A percentile compares a stretch with the other conserved stretches of the same genome.
These are phyloP conservation scores for Malurus leucopterus DNA, from an alignment of 2,797 vertebrate species.

Conservation along the genomic window DNA sequence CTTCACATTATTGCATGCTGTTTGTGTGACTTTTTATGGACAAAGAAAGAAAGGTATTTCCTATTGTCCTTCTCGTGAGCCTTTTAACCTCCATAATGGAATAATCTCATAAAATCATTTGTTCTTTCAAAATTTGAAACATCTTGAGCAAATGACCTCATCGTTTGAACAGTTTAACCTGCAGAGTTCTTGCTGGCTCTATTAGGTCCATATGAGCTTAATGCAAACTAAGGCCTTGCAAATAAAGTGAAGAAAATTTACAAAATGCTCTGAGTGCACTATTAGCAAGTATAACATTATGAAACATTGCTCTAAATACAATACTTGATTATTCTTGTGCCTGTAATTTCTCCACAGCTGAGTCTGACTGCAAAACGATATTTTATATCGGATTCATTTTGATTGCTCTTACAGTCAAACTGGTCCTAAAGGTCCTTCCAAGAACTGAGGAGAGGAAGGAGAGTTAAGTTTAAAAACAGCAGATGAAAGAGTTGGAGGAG, in stretches of 20 bases:
- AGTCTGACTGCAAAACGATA: neutral
- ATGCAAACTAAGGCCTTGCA: neutral
- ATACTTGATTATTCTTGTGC: neutral
- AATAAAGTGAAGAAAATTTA: neutral
- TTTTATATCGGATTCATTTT: neutral
- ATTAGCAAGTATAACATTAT: neutral
- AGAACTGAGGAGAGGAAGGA: neutral
- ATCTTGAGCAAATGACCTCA: slow-evolving; percentile 16
- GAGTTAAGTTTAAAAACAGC: neutral
- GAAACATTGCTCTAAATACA: slow-evolving; percentile 1
- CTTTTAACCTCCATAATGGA: neutral
- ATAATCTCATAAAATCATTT: neutral
- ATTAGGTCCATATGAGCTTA: neutral
- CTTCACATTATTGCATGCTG: neutral
- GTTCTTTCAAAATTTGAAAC: slow-evolving; percentile 8
- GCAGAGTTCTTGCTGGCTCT: neutral
- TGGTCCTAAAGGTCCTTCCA: neutral
- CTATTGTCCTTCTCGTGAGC: neutral
- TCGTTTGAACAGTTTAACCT: neutral
- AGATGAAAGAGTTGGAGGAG: no score
- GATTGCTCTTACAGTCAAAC: neutral
- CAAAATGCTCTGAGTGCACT: neutral
- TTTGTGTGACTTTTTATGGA: neutral
- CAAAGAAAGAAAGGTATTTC: neutral
- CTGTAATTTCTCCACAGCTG: neutral